phyloP scores from a whole-genome alignment of 2,113 vertebrate species.

The Oryctolagus cuniculus region mOryCun1.1 NC_091436.1:56875501-56876000 shows the following conservation, averaged over 20 bases:
- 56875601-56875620: not conserved
- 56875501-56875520: conserved; percentile 72
- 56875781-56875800: not conserved
- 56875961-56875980: not conserved
- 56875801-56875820: not conserved
- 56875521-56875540: conserved; percentile 81
- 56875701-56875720: not conserved
- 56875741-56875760: not conserved
- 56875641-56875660: not conserved
- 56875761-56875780: not conserved
- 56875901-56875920: not conserved
- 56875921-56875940: not conserved
- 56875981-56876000: not conserved
- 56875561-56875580: conserved; percentile 75
- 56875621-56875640: not conserved
- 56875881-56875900: not conserved
- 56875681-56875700: not conserved
- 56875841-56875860: not conserved
- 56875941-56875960: not conserved
- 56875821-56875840: not conserved
- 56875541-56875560: conserved; percentile 80
- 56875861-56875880: not conserved
- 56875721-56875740: not conserved
- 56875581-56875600: conserved; percentile 67
- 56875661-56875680: not conserved